These are phyloP conservation scores for Athene noctua DNA, from an alignment of 2,113 vertebrate genomes.

Conservation along the genomic window DNA sequence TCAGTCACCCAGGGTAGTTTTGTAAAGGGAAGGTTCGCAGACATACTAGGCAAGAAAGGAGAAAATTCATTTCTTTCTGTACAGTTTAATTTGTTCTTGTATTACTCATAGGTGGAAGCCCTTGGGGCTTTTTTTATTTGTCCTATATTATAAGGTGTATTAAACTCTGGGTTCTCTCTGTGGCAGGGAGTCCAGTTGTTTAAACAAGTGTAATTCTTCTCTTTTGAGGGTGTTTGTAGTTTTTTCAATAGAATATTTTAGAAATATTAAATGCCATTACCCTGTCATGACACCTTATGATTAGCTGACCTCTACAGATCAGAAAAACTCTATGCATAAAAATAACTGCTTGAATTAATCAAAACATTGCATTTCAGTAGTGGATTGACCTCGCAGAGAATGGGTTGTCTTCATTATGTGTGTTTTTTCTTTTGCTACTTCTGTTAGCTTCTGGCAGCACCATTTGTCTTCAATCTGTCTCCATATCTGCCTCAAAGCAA, in stretches of 20 bases:
- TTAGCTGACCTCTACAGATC: not conserved
- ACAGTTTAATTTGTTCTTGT: constrained; percentile 45
- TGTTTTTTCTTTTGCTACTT: not conserved
- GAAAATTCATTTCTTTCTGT: not conserved
- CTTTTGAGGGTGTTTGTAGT: not conserved
- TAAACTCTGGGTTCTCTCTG: not conserved
- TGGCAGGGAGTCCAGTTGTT: not conserved
- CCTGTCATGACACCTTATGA: not conserved
- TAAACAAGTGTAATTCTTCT: not conserved
- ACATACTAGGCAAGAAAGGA: not conserved
- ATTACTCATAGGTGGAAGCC: not conserved
- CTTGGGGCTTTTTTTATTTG: constrained; percentile 6
- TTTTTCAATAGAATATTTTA: not conserved
- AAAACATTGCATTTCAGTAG: not conserved
- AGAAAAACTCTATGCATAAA: not conserved
- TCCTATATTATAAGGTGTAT: not conserved
- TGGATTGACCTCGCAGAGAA: not conserved
- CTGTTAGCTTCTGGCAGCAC: not conserved
- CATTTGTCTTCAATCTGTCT: not conserved
- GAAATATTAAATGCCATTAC: not conserved
- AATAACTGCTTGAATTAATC: not conserved
- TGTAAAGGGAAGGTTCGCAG: not conserved
- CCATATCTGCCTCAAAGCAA: not conserved
- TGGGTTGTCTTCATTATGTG: not conserved
- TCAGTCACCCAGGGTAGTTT: not conserved